Base-by-base conservation (phyloP, 2,797 vertebrate species). In the Mormyrops attenuatus region DNA sequence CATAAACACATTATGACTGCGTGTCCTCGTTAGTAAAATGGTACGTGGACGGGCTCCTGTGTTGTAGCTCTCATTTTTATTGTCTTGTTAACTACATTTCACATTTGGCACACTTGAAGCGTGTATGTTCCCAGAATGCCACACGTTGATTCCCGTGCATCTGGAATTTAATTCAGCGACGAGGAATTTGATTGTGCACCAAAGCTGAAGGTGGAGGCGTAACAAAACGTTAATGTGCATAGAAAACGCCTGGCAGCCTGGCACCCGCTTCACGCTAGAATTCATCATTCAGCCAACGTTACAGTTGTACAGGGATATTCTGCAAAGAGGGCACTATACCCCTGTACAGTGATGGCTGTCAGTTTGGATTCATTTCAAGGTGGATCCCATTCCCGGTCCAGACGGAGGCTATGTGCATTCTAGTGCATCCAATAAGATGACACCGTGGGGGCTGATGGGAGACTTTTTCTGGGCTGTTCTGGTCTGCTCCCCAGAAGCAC, bases 311-410 rank as follows among this genome's bases (percentile, higher is more conserved):
- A 11, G 44, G 20, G 47, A 47, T 47, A 84, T 84, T 47, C 80
- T 50, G n/a, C 47, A n/a, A 47, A 82, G n/a, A 84, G 80, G 38
- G 17, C 41, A 84, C 17, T 49, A 41, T 84, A 26, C 69, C 69
- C 38, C 69, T 84, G 8, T 84, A 50, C n/a, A 84, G 47, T 84
- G 80, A 84, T 50, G 47, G 44, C 41, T 47, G 47, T 84, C 80
- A 84, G 80, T 50, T 50, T 84, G 80, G 47, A 47, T 84, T 84
- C 80, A n/a, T 84, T n/a, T 84, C 47, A 84, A 84, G 44, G 44
- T 50, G 80, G 47, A 84, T 50, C 41, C 41, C 44, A 84, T 84
- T 84, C 41, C 44, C 38, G n/a, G 47, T 84, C 80, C 47, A 50
- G n/a, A 44, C 22, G 7, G 69, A 82, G 53, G 50, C 9, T 38